Conservation (phyloP, 2,888 invertebrate genomes). For the Furcula furcula region DNA sequence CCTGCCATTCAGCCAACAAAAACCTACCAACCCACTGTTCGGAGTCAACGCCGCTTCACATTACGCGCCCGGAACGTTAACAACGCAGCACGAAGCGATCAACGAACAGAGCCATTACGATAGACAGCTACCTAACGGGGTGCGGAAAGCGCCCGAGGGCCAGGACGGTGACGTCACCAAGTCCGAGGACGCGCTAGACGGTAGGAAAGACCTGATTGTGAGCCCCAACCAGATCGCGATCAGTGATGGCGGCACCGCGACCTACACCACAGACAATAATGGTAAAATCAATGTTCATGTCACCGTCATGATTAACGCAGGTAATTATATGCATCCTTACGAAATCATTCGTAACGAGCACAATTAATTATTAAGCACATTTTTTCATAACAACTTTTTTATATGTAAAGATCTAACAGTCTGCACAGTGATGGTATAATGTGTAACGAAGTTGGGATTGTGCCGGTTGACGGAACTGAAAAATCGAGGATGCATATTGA, state of each 20-base stretch:
- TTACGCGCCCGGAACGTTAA: conserved; percentile 70
- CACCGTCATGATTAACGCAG: conserved; percentile 91
- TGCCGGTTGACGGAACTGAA: conserved; percentile 51
- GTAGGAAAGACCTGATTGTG: conserved; percentile 77
- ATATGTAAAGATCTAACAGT: conserved; percentile 66
- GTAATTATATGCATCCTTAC: conserved; percentile 82
- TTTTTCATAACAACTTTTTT: conserved; percentile 39
- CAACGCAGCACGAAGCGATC: conserved; percentile 35
- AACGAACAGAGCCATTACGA: conserved; percentile 58
- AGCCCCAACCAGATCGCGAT: conserved; percentile 74
- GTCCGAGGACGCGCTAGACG: conserved; percentile 82
- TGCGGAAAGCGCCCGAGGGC: conserved; percentile 89
- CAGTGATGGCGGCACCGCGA: conserved; percentile 74
- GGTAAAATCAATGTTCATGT: conserved; percentile 95
- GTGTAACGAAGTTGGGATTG: conserved; percentile 51
- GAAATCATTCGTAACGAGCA: conserved; percentile 55
- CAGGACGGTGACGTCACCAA: conserved; percentile 88
- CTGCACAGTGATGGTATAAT: conserved; percentile 70
- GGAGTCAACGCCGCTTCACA: conserved; percentile 76
- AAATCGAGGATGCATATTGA: conserved; percentile 79
- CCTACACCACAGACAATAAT: conserved; percentile 88
- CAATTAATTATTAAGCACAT: conserved; percentile 47
- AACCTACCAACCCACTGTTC: conserved; percentile 69
- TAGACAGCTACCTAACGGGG: conserved; percentile 68
- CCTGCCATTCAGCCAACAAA: conserved; percentile 49